These are phyloP conservation scores for Syrrhaptes paradoxus DNA, from an alignment of 2,113 vertebrate species.

Conservation along the genomic window DNA sequence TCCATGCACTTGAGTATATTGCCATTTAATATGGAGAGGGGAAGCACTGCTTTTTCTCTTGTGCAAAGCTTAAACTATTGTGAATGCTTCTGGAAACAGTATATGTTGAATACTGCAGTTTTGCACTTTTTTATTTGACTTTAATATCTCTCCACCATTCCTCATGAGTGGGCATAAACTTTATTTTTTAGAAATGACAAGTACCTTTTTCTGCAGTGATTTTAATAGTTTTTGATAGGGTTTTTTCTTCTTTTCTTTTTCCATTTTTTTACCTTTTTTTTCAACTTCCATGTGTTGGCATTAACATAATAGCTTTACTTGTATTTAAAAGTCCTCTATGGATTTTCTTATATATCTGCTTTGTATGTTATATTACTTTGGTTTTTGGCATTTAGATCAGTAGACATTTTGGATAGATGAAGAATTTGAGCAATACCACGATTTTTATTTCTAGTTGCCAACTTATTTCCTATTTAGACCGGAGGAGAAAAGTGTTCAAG, in stretches of 20 bases:
- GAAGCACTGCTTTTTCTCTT: neutral
- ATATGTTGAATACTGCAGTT: neutral
- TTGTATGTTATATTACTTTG: neutral
- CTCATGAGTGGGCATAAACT: neutral
- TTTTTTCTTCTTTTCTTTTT: fast-evolving
- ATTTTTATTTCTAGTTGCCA: neutral
- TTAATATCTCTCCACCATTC: neutral
- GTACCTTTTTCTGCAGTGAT: neutral
- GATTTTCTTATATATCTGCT: neutral
- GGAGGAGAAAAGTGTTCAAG: neutral
- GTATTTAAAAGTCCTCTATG: neutral
- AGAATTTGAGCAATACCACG: neutral
- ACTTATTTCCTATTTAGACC: neutral
- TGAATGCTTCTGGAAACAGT: neutral
- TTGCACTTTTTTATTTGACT: neutral
- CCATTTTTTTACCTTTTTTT: neutral
- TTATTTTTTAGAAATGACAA: neutral
- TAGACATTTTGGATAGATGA: neutral
- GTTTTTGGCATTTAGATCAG: neutral
- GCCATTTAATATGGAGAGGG: neutral
- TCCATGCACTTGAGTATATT: neutral
- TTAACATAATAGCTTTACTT: neutral
- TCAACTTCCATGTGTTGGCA: neutral
- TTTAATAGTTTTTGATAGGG: neutral
- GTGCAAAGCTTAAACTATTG: neutral